Conservation (phyloP, 2,888 invertebrate genomes). For the Amphipyra tragopoginis region DNA sequence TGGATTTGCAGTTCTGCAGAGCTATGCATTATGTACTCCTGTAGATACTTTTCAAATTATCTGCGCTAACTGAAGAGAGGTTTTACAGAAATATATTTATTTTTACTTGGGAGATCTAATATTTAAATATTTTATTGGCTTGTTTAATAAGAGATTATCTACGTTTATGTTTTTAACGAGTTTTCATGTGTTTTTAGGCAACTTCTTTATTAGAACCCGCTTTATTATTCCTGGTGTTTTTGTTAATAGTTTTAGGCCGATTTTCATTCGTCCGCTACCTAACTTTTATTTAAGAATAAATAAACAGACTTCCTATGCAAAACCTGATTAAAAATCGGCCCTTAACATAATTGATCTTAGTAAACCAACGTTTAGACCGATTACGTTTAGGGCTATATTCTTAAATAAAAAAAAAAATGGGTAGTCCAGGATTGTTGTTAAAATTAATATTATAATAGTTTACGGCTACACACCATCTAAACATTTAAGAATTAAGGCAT, state of each 20-base stretch:
- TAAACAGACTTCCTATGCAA: too few relatives aligned
- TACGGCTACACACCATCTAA: too few relatives aligned
- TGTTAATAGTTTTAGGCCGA: not conserved
- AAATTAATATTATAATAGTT: too few relatives aligned
- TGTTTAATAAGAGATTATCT: slow-evolving; percentile 4
- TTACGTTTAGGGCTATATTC: too few relatives aligned
- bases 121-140: slow-evolving; percentile 10
- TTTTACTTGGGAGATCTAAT: slow-evolving; percentile 28
- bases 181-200: not conserved
- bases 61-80: slow-evolving; percentile 52
- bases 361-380: too few relatives aligned
- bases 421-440: too few relatives aligned
- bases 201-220: not conserved
- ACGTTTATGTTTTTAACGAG: not conserved
- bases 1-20: slow-evolving; percentile 82
- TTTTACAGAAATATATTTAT: slow-evolving; percentile 41
- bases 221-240: not conserved
- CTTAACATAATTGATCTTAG: too few relatives aligned
- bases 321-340: too few relatives aligned
- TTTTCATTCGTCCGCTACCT: too few relatives aligned
- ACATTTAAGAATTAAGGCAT: too few relatives aligned
- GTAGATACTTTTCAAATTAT: slow-evolving; percentile 76
- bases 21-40: slow-evolving; percentile 77
- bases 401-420: too few relatives aligned
- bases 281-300: too few relatives aligned